Evolutionary conservation across 1,140 invertebrate genomes (phyloP).

Genomic region (Sarcophaga peregrina): DNA sequence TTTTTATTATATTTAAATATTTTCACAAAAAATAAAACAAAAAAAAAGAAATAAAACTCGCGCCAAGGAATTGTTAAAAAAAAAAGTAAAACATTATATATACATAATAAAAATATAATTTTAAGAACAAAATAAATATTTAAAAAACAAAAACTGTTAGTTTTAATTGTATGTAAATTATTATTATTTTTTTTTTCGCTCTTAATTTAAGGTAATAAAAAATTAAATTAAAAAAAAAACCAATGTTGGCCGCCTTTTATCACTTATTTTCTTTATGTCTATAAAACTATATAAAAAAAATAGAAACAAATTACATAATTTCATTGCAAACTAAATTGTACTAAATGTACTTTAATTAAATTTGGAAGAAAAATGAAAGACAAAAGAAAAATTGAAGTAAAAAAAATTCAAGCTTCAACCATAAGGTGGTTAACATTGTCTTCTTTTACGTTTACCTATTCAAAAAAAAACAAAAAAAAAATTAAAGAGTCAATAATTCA

Average conservation of each 20-base stretch:
- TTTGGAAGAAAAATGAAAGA: not conserved
- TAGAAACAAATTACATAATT: not conserved
- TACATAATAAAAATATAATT: conserved; percentile 46
- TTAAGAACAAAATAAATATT: not conserved
- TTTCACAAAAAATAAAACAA: conserved; percentile 45
- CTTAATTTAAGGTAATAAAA: not conserved
- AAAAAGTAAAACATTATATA: conserved; percentile 48
- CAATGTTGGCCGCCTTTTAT: too few species aligned
- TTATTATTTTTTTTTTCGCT: too few species aligned
- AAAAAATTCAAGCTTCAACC: not conserved
- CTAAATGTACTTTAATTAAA: too few species aligned
- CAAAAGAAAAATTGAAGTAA: not conserved
- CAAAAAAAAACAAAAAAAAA: too few species aligned
- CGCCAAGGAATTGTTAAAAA: conserved; percentile 64
- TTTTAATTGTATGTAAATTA: conserved; percentile 41
- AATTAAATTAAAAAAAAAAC: not conserved
- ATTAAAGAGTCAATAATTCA: too few species aligned
- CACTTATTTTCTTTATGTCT: too few species aligned
- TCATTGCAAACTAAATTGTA: not conserved
- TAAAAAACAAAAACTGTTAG: conserved; percentile 29
- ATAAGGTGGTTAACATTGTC: too few species aligned
- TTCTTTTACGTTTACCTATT: not conserved
- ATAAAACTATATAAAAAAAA: not conserved
- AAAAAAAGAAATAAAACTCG: conserved; percentile 53
- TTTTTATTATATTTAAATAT: not conserved